Evolutionary conservation across 2,797 vertebrate genomes (phyloP), one percentile per base, ranked within the genome.

Genomic region (Micromesistius poutassou): DNA sequence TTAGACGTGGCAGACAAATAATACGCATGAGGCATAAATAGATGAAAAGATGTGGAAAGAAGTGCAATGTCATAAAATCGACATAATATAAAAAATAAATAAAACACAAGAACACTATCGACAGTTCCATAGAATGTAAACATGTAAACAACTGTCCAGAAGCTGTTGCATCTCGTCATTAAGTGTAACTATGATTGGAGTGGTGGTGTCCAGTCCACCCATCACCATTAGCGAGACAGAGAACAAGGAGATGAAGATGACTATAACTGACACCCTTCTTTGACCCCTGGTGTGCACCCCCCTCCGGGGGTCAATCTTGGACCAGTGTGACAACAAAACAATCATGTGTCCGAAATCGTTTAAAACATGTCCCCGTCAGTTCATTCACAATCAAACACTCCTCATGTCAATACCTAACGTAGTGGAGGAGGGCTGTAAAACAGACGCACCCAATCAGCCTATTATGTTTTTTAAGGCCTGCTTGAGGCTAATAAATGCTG

Each of bases 201-300:
- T 13, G 40, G 40, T 14, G 12, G 40, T 14, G 40, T 79, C 46
- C 55, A 76, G n/a, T n/a, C n/a, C 25, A 5, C 28, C 66, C 80
- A 38, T 76, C 33, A 78, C 82, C 79, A 80, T 94, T 89, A 91
- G 76, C 80, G 78, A 74, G 16, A 74, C 83, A 87, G 90, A 86
- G 82, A 78, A 83, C 55, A 86, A 22, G 14, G 14, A 80, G 83
- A 70, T 84, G 36, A 38, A 38, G 36, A 38, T 9, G 36, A 12
- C 7, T 10, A 38, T 38, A 83, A 42, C 22, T 73, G 62, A 80
- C 83, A 72, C 31, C 80, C 85, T 73, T 80, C 82, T 79, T 13
- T 42, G 40, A 42, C 40, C 40, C 40, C 10, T 42, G 77, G 78
- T 78, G 88, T 78, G 86, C 88, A 38, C 7, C 9, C 85, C 85